Percentiles rank a stretch among this genome's conserved stretches.
These are phyloP conservation scores for Premnoplex brunnescens DNA, from an alignment of 2,797 vertebrate species.

Conservation along the genomic window DNA sequence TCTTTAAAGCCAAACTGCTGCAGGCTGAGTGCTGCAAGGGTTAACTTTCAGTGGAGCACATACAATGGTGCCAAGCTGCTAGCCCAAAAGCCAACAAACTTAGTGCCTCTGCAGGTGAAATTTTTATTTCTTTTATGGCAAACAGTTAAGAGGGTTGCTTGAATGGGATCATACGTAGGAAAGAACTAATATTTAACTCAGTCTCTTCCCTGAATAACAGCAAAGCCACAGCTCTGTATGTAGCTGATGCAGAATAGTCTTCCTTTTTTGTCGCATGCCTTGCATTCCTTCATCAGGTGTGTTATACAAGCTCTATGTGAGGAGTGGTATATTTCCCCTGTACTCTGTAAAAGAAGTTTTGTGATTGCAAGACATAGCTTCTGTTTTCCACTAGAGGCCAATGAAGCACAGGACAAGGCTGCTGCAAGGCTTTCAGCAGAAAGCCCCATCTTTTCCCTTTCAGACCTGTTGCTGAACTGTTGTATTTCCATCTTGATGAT, in stretches of 20 bases:
- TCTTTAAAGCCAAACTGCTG: background rate
- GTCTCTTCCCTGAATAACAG: background rate
- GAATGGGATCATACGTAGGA: background rate
- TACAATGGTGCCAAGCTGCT: background rate
- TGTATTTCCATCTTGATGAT: background rate
- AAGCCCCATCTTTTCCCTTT: background rate
- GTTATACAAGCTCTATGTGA: background rate
- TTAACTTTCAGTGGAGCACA: background rate
- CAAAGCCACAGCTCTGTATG: background rate
- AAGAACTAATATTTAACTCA: background rate
- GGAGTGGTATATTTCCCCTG: background rate
- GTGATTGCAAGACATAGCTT: background rate
- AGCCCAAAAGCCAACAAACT: background rate
- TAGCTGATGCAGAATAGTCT: background rate
- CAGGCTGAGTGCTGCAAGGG: background rate
- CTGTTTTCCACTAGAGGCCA: conserved; percentile 67
- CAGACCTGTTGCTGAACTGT: background rate
- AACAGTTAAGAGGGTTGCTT: background rate
- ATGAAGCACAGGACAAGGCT: conserved; percentile 45
- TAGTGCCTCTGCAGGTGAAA: conserved; percentile 37
- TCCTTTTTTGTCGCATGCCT: background rate
- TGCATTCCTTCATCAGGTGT: background rate
- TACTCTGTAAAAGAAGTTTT: background rate
- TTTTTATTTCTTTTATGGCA: conserved; percentile 55
- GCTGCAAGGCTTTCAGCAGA: background rate